Percentiles rank a stretch among this genome's conserved stretches.
Evolutionary conservation across 2,888 invertebrate genomes (phyloP).

Genomic region (Trachelus stipa): DNA sequence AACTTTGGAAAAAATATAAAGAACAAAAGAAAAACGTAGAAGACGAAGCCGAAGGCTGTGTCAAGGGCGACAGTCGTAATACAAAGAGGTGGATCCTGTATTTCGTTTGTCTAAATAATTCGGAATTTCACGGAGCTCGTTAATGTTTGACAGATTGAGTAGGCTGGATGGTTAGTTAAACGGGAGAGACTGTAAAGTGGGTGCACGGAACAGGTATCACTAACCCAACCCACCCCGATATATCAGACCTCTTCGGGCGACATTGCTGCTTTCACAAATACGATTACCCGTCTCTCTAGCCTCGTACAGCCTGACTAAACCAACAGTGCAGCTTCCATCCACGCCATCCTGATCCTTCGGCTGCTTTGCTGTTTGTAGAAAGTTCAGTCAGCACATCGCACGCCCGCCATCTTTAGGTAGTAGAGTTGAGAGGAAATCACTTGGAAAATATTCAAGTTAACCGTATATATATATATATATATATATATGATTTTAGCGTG

Average conservation of each 20-base stretch:
- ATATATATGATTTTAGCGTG: too few species aligned
- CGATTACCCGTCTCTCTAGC: slow-evolving; percentile 40
- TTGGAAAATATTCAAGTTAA: too few species aligned
- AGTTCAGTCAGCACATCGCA: too few species aligned
- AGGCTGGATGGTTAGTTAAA: not conserved
- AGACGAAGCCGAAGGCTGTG: too few species aligned
- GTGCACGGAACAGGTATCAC: slow-evolving; percentile 6
- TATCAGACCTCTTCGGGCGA: not conserved
- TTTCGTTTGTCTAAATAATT: slow-evolving; percentile 11
- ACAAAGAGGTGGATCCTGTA: too few species aligned
- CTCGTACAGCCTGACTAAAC: slow-evolving; percentile 27
- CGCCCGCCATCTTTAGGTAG: not conserved
- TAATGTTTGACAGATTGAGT: slow-evolving; percentile 20
- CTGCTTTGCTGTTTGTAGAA: too few species aligned
- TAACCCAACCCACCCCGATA: slow-evolving; percentile 12
- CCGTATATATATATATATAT: too few species aligned
- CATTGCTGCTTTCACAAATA: slow-evolving; percentile 44
- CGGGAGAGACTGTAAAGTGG: not conserved
- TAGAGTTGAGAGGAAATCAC: not conserved
- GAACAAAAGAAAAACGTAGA: too few species aligned
- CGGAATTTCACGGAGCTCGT: slow-evolving; percentile 13
- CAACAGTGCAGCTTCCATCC: slow-evolving; percentile 15
- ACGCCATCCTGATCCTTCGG: too few species aligned
- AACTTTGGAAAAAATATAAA: too few species aligned
- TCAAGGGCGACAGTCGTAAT: too few species aligned